These are phyloP conservation scores for Spheniscus mendiculus DNA, from an alignment of 2,113 vertebrate genomes.

Conservation along the genomic window DNA sequence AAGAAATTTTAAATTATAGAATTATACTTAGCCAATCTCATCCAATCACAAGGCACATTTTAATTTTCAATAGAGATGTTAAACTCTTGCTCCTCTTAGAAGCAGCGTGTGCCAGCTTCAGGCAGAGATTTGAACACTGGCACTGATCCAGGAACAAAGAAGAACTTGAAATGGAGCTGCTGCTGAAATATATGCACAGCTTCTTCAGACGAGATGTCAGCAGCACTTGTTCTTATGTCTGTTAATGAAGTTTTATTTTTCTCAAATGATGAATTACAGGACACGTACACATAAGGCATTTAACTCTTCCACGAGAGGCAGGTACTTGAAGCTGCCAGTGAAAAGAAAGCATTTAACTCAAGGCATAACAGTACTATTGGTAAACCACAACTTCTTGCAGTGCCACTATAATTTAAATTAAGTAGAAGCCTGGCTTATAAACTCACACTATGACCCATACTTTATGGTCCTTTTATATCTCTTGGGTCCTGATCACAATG, in stretches of 20 bases:
- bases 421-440: conserved; percentile 73
- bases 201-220: conserved; percentile 45
- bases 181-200: neutral
- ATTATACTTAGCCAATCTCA: conserved; percentile 25
- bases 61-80: conserved; percentile 61
- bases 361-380: conserved; percentile 31
- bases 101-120: conserved; percentile 37
- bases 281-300: conserved; percentile 16
- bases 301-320: conserved; percentile 51
- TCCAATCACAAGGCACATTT: conserved; percentile 47
- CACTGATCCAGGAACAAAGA: conserved; percentile 48
- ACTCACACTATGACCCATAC: conserved; percentile 64
- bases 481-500: conserved; percentile 73
- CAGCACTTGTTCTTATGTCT: conserved; percentile 17
- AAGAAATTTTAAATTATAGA: conserved; percentile 57
- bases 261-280: conserved; percentile 53
- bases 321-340: neutral
- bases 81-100: conserved; percentile 40
- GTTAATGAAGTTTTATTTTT: conserved; percentile 67
- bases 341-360: conserved; percentile 51
- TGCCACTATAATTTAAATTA: conserved; percentile 73
- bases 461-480: conserved; percentile 72
- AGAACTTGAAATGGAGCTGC: conserved; percentile 8
- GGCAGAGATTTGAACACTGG: conserved; percentile 60
- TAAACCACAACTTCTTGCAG: conserved; percentile 69